These are phyloP conservation scores for Zoanthus sociatus DNA, from an alignment of 92 coral and sea anemone genomes.

Conservation along the genomic window DNA sequence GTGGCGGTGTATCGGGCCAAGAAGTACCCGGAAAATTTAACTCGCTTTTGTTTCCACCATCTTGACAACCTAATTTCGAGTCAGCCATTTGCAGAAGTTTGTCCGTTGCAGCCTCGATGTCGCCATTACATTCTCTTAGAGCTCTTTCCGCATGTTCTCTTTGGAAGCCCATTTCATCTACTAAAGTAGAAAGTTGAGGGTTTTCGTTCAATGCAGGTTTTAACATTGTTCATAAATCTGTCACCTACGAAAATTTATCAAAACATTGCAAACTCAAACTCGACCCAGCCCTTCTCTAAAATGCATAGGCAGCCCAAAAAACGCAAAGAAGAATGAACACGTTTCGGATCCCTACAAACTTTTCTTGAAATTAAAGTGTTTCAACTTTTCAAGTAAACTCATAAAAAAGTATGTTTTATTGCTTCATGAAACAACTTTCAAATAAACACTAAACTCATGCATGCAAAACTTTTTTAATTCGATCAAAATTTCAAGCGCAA, in stretches of 20 bases:
- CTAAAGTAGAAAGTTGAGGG: constrained; percentile 56
- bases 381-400: too few species aligned
- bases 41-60: constrained; percentile 48
- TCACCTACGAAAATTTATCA: too few species aligned
- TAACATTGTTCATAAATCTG: constrained; percentile 48
- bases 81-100: constrained; percentile 45
- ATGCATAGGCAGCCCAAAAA: neutral
- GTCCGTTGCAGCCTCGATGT: constrained; percentile 62
- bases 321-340: too few species aligned
- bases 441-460: too few species aligned
- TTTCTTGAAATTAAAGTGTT: too few species aligned
- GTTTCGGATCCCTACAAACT: too few species aligned
- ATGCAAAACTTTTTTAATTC: too few species aligned
- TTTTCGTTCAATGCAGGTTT: constrained; percentile 40
- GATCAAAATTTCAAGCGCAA: too few species aligned
- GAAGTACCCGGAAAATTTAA: constrained; percentile 8
- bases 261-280: neutral
- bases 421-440: too few species aligned
- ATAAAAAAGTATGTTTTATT: too few species aligned
- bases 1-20: constrained; percentile 83
- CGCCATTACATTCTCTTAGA: constrained; percentile 72
- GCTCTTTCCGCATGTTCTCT: constrained; percentile 69
- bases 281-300: constrained; percentile 12
- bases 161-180: constrained; percentile 64
- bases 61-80: neutral